Evolutionary conservation across 23 tunicate species (phyloP).

Genomic region (Botrylloides violaceus): DNA sequence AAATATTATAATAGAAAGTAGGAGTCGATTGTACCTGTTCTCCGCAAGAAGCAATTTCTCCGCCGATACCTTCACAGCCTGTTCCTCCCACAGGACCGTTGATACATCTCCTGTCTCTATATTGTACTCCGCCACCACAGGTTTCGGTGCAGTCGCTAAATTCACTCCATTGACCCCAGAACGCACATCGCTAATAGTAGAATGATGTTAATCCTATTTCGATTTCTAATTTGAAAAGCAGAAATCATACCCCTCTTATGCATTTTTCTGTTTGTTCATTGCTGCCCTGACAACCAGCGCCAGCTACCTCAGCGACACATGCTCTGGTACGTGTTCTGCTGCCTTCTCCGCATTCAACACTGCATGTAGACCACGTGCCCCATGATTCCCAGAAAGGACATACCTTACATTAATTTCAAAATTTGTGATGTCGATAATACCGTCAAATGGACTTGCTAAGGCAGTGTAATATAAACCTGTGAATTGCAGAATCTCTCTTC

Average conservation of each 20-base stretch:
- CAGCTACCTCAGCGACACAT: slow-evolving; percentile 29
- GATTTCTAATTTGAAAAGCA: neutral
- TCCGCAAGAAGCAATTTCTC: slow-evolving; percentile 29
- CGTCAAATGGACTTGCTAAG: neutral
- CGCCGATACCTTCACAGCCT: slow-evolving; percentile 55
- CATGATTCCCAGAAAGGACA: slow-evolving; percentile 42
- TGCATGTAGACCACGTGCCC: slow-evolving; percentile 74
- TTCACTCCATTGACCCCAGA: slow-evolving; percentile 68
- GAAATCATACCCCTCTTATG: slow-evolving; percentile 8
- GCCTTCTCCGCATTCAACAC: slow-evolving; percentile 60
- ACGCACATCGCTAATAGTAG: slow-evolving; percentile 49
- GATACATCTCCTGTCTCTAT: slow-evolving; percentile 37
- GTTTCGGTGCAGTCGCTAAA: slow-evolving; percentile 43
- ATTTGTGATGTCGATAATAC: neutral
- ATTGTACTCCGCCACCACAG: slow-evolving; percentile 68
- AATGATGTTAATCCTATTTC: too few species aligned
- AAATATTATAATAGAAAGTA: neutral
- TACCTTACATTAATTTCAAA: neutral
- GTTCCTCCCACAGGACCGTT: slow-evolving; percentile 51
- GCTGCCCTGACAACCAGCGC: slow-evolving; percentile 8
- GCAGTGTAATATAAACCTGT: slow-evolving; percentile 34
- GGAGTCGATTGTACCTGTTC: neutral
- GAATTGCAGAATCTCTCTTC: slow-evolving; percentile 18
- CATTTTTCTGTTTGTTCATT: neutral
- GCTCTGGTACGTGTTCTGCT: slow-evolving; percentile 24